Percentiles rank a stretch among this genome's conserved stretches.
Evolutionary conservation across 2,113 vertebrate species (phyloP).

Genomic region (Danio rerio): DNA sequence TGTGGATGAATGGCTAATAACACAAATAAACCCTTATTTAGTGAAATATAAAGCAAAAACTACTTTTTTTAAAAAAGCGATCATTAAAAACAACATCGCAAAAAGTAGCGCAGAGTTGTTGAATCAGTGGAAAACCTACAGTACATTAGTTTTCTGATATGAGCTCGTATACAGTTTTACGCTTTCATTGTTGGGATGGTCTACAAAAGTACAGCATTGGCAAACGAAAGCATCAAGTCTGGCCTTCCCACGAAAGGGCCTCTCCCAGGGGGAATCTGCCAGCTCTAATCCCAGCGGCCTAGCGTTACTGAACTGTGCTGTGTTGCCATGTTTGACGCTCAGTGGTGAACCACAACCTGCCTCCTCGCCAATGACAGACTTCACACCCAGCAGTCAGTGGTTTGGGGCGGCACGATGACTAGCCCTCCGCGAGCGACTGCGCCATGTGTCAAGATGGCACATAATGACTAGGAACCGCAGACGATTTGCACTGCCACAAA

Average conservation of each 20-base stretch:
- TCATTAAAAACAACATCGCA: background rate
- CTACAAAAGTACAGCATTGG: background rate
- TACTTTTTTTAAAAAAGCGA: background rate
- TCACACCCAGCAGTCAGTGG: conserved; percentile 47
- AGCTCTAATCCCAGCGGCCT: conserved; percentile 9
- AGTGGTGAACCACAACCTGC: conserved; percentile 34
- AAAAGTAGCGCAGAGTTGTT: too few relatives aligned
- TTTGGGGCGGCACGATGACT: conserved; percentile 31
- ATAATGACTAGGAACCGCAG: conserved; percentile 16
- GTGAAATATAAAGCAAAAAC: too few relatives aligned
- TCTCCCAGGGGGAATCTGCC: conserved; percentile 27
- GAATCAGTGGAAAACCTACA: background rate
- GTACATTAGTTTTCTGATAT: background rate
- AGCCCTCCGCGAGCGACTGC: conserved; percentile 26
- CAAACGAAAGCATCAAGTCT: background rate
- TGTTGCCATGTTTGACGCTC: conserved; percentile 35
- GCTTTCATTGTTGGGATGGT: background rate
- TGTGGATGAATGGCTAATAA: too few relatives aligned
- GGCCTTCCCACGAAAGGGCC: conserved; percentile 25
- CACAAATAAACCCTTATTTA: too few relatives aligned
- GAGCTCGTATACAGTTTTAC: background rate
- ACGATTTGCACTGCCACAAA: conserved; percentile 27
- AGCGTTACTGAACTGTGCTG: conserved; percentile 4
- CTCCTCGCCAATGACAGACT: conserved; percentile 19
- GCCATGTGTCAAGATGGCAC: conserved; percentile 42